Conservation (phyloP, 2,113 vertebrate species). For the Taurulus bubalis region DNA sequence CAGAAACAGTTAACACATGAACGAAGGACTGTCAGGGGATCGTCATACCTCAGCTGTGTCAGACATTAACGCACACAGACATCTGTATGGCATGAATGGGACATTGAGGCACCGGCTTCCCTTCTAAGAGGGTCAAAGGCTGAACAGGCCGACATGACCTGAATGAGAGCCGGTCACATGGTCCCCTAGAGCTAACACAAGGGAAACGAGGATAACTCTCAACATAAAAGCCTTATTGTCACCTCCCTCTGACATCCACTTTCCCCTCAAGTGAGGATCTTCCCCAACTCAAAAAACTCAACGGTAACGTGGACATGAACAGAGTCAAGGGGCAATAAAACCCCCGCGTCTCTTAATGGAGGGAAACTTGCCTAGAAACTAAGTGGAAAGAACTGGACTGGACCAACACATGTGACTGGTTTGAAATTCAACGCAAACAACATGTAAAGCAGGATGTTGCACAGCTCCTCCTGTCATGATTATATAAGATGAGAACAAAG, state of each 20-base stretch:
- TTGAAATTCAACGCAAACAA: conserved; percentile 34
- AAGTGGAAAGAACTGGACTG: not conserved
- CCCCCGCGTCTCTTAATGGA: not conserved
- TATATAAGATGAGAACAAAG: not conserved
- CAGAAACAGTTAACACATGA: conserved; percentile 2
- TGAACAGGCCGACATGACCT: conserved; percentile 73
- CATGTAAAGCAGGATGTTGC: conserved; percentile 27
- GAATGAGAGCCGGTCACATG: conserved; percentile 80
- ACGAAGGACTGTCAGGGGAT: conserved; percentile 28
- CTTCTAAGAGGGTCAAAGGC: conserved; percentile 67
- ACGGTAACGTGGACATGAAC: conserved; percentile 5
- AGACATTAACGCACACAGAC: conserved; percentile 47
- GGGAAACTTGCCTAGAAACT: conserved; percentile 11
- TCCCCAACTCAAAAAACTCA: conserved; percentile 26
- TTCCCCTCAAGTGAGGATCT: conserved; percentile 55
- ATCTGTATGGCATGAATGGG: conserved; percentile 62
- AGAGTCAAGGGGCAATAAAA: conserved; percentile 22
- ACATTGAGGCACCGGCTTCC: conserved; percentile 46
- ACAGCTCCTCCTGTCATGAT: not conserved
- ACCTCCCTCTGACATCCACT: conserved; percentile 52
- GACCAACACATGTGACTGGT: not conserved
- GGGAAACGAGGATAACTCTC: conserved; percentile 58
- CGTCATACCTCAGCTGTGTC: conserved; percentile 37
- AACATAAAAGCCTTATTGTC: conserved; percentile 80
- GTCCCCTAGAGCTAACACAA: conserved; percentile 73